Conservation (phyloP, 2,888 invertebrate genomes). For the Clostera curtula region DNA sequence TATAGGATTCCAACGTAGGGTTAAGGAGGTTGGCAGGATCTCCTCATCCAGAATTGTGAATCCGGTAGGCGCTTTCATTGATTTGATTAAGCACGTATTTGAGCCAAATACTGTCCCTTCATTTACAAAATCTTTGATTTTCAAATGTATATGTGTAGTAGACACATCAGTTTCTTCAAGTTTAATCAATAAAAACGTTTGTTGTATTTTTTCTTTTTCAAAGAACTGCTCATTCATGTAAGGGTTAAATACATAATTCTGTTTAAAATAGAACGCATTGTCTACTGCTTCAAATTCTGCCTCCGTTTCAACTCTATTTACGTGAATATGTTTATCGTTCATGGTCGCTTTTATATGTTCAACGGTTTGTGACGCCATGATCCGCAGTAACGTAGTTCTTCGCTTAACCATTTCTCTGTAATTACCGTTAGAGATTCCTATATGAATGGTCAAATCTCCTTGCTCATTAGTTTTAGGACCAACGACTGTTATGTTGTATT, state of each 20-base stretch:
- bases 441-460: constrained; percentile 38
- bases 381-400: constrained; percentile 45
- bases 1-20: constrained; percentile 37
- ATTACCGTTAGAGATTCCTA: constrained; percentile 44
- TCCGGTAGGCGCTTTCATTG: constrained; percentile 27
- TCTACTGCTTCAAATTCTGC: constrained; percentile 38
- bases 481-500: constrained; percentile 35
- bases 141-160: constrained; percentile 40
- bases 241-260: constrained; percentile 43
- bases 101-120: constrained; percentile 30
- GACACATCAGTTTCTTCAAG: constrained; percentile 42
- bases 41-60: constrained; percentile 28
- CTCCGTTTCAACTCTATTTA: constrained; percentile 33
- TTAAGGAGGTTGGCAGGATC: constrained; percentile 33
- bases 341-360: constrained; percentile 38
- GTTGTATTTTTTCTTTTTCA: constrained; percentile 22
- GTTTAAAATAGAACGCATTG: constrained; percentile 43
- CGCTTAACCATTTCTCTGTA: constrained; percentile 44
- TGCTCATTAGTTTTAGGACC: constrained; percentile 34
- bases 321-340: constrained; percentile 34
- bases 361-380: constrained; percentile 39
- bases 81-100: constrained; percentile 16
- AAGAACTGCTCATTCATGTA: constrained; percentile 30
- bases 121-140: constrained; percentile 42
- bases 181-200: constrained; percentile 49